Conservation (phyloP, 2,797 vertebrate genomes). For the Tauraco hartlaubi region DNA sequence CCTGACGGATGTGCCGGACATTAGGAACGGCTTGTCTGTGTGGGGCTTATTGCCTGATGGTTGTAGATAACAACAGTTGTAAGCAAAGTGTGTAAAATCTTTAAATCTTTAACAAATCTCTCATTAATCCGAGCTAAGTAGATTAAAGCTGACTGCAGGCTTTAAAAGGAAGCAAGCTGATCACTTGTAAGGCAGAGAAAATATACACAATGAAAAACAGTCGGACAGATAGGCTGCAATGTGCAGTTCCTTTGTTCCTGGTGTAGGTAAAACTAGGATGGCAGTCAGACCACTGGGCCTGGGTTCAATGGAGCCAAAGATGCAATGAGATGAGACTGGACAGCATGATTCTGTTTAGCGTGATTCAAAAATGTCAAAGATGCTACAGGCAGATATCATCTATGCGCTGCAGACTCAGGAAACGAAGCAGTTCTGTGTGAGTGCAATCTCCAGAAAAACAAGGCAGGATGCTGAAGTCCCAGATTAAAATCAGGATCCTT, state of each 20-base stretch:
- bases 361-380: not conserved
- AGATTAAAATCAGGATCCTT: not conserved
- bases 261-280: not conserved
- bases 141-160: conserved; percentile 48
- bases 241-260: not conserved
- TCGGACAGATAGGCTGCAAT: not conserved
- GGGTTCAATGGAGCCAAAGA: not conserved
- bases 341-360: not conserved
- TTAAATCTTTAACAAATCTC: conserved; percentile 65
- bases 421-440: not conserved
- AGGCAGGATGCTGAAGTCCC: not conserved
- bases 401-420: not conserved
- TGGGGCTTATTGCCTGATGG: not conserved
- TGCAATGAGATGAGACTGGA: not conserved
- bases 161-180: conserved; percentile 48
- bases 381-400: not conserved
- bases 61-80: conserved; percentile 25
- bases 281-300: not conserved
- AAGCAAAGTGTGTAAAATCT: conserved; percentile 50
- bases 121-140: conserved; percentile 59
- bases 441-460: not conserved
- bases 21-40: not conserved
- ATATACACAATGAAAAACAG: not conserved
- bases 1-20: not conserved
- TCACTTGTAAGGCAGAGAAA: conserved; percentile 21